Base-by-base conservation (phyloP, 2,113 vertebrate genomes). In the Sylvietta virens region DNA sequence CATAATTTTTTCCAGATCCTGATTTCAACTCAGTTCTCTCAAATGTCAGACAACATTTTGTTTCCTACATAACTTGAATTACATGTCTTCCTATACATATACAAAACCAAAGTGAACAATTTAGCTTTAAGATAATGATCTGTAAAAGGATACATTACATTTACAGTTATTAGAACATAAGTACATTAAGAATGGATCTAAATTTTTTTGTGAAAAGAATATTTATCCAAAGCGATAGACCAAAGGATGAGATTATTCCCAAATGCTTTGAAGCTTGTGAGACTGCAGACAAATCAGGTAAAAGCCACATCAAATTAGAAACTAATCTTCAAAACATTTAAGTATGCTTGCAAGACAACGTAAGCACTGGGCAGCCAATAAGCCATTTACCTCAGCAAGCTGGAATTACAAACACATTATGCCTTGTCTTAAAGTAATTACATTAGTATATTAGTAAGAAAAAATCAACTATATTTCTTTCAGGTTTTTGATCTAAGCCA, bases 341-440 rank as follows among this genome's bases (percentile, higher is more conserved):
- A 95, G 85, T 39, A 64, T 67, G 81, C 57, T 85, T 88, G 44
- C 56, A 94, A 72, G 67, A 65, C 60, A 93, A 57, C 0, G 1
- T 86, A 93, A 93, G 57, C 39, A 70, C 81, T 85, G 61, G 47
- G 53, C 21, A 66, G 51, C 53, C 56, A 71, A 71, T 94, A 97
- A 96, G 92, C 88, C 86, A 73, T 95, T 97, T 97, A 96, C 71
- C 69, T 92, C 48, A 81, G 81, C 83, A 95, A 88, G n/a, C 28
- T 90, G 73, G 90, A 88, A 85, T 91, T 81, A 73, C 51, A 80
- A 88, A 83, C 77, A 92, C 42, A 90, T 94, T 91, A 84, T 39
- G 47, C 28, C 62, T 54, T 53, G 35, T 54, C 39, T 93, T 88
- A 86, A 73, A 79, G 66, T 51, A 94, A 86, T 91, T 94, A 81